Evolutionary conservation across 1,140 invertebrate species (phyloP).

Genomic region (Scaptomyza montana): DNA sequence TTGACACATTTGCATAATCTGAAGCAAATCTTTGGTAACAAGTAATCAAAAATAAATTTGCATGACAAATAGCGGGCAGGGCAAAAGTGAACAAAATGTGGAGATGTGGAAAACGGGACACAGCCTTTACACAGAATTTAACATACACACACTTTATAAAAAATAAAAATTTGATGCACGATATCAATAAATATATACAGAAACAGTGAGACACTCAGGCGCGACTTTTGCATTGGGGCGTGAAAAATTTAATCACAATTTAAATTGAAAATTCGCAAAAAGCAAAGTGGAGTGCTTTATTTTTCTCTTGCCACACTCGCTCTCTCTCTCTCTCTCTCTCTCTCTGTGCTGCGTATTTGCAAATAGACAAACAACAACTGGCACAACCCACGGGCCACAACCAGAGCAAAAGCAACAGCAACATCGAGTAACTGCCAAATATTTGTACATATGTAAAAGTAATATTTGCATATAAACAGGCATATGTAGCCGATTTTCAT

Average conservation of each 20-base stretch:
- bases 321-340: too few species aligned
- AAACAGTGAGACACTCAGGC: slow-evolving; percentile 4
- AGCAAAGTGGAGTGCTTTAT: slow-evolving; percentile 21
- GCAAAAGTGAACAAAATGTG: slow-evolving; percentile 46
- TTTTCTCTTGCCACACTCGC: background rate
- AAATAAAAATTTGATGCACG: slow-evolving; percentile 31
- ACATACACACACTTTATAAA: too few species aligned
- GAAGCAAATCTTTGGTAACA: slow-evolving; percentile 79
- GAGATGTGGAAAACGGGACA: background rate
- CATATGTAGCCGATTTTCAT: slow-evolving; percentile 76
- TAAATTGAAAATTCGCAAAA: slow-evolving; percentile 69
- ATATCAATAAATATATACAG: slow-evolving; percentile 35
- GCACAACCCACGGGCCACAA: slow-evolving; percentile 18
- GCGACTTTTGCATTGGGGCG: slow-evolving; percentile 59
- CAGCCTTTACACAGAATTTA: slow-evolving; percentile 14
- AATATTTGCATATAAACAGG: slow-evolving; percentile 79
- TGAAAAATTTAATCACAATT: slow-evolving; percentile 78
- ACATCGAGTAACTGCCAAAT: slow-evolving; percentile 74
- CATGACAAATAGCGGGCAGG: slow-evolving; percentile 73
- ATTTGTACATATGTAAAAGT: slow-evolving; percentile 76
- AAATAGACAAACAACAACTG: slow-evolving; percentile 72
- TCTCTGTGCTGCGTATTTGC: slow-evolving; percentile 51
- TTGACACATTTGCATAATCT: slow-evolving; percentile 79
- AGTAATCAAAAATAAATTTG: slow-evolving; percentile 83
- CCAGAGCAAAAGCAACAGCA: slow-evolving; percentile 21